Percentiles rank a stretch among this genome's conserved stretches.
Evolutionary conservation across 2,888 invertebrate genomes (phyloP).

Genomic region (Serrognathus titanus): DNA sequence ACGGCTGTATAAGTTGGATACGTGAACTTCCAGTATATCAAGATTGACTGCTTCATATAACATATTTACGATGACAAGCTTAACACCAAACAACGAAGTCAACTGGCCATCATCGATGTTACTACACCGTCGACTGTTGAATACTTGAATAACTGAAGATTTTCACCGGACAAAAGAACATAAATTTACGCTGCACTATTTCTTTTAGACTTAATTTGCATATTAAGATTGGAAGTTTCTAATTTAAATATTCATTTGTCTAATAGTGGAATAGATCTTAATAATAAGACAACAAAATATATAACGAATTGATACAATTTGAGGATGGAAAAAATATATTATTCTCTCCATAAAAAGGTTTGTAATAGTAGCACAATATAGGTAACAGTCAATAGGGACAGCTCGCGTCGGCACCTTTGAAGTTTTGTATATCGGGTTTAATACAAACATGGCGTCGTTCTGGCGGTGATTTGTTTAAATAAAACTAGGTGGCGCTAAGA

Average conservation of each 20-base stretch:
- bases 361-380: too few species aligned
- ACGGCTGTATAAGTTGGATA: neutral
- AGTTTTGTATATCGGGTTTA: too few species aligned
- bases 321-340: too few species aligned
- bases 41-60: slow-evolving; percentile 12
- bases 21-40: neutral
- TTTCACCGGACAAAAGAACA: slow-evolving; percentile 4
- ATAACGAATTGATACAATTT: too few species aligned
- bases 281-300: too few species aligned
- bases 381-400: too few species aligned
- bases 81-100: slow-evolving; percentile 4
- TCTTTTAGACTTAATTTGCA: neutral
- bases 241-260: neutral
- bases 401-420: too few species aligned
- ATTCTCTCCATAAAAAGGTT: too few species aligned
- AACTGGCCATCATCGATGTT: neutral
- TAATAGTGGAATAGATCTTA: too few species aligned
- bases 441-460: too few species aligned
- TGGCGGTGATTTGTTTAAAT: too few species aligned
- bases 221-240: neutral
- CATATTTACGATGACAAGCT: slow-evolving; percentile 10
- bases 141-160: slow-evolving; percentile 9
- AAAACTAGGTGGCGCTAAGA: too few species aligned
- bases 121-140: neutral
- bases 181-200: neutral